Conservation (phyloP, 2,113 vertebrate genomes). For the Gavialis gangeticus region DNA sequence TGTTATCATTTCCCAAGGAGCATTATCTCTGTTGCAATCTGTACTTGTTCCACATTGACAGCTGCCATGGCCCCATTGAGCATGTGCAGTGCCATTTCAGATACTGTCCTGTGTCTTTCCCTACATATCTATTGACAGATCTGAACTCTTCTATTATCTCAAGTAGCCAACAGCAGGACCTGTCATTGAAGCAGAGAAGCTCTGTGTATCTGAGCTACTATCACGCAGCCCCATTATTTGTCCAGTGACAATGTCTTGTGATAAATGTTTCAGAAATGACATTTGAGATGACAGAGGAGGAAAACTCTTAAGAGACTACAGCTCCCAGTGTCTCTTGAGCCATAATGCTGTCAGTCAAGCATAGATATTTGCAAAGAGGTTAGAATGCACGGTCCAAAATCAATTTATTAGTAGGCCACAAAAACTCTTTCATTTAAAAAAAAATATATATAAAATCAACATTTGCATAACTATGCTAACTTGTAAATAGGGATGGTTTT, state of each 20-base stretch:
- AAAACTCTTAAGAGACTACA: slow-evolving; percentile 62
- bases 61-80: background rate
- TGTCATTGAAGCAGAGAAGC: slow-evolving; percentile 53
- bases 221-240: slow-evolving; percentile 64
- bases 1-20: slow-evolving; percentile 38
- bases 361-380: slow-evolving; percentile 30
- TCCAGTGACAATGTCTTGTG: slow-evolving; percentile 55
- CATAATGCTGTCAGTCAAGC: slow-evolving; percentile 52
- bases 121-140: slow-evolving; percentile 34
- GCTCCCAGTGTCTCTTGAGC: slow-evolving; percentile 56
- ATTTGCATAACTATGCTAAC: background rate
- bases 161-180: slow-evolving; percentile 64
- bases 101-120: background rate
- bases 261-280: slow-evolving; percentile 78
- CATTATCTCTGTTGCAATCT: background rate
- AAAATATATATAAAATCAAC: background rate
- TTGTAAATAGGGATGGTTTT: background rate
- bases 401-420: slow-evolving; percentile 9
- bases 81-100: slow-evolving; percentile 28
- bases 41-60: background rate
- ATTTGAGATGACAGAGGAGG: slow-evolving; percentile 73
- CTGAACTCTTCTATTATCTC: slow-evolving; percentile 66
- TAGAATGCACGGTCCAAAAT: slow-evolving; percentile 20
- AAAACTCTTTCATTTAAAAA: slow-evolving; percentile 3
- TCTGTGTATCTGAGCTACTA: slow-evolving; percentile 53